Evolutionary conservation across 2,797 vertebrate genomes (phyloP).

Genomic region (Ceyx erithaca): DNA sequence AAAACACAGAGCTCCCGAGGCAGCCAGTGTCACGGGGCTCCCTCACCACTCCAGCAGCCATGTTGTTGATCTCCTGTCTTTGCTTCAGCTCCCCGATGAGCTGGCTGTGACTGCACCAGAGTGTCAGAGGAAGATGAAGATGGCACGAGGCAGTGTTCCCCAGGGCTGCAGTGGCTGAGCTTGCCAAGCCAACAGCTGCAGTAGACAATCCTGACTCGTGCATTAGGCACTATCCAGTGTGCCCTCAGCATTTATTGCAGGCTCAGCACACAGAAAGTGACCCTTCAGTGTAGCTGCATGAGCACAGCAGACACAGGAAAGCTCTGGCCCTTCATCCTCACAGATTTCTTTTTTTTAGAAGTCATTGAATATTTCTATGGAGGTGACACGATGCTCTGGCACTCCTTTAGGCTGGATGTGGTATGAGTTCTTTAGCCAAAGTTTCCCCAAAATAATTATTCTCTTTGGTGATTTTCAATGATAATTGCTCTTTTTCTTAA

Average conservation of each 20-base stretch:
- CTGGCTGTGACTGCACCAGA: neutral
- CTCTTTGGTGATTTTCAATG: neutral
- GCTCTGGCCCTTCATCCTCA: neutral
- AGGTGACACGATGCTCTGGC: neutral
- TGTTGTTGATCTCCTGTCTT: neutral
- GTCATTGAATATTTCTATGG: neutral
- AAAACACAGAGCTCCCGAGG: neutral
- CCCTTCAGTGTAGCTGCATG: neutral
- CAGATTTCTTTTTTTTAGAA: conserved; percentile 12
- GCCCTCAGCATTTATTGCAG: conserved; percentile 17
- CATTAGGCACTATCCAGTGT: neutral
- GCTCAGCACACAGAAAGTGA: neutral
- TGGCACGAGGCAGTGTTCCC: neutral
- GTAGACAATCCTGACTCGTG: conserved; percentile 21
- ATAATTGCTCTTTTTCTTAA: neutral
- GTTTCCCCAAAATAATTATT: neutral
- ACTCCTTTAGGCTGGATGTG: neutral
- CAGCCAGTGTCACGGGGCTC: neutral
- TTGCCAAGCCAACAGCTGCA: conserved; percentile 12
- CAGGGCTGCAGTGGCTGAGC: neutral
- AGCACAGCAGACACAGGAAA: neutral
- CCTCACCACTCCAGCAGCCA: neutral
- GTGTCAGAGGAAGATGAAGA: neutral
- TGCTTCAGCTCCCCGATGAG: neutral
- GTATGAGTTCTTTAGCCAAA: neutral